These are phyloP conservation scores for Germaria angustata DNA, from an alignment of 2,888 invertebrate genomes.

Conservation along the genomic window DNA sequence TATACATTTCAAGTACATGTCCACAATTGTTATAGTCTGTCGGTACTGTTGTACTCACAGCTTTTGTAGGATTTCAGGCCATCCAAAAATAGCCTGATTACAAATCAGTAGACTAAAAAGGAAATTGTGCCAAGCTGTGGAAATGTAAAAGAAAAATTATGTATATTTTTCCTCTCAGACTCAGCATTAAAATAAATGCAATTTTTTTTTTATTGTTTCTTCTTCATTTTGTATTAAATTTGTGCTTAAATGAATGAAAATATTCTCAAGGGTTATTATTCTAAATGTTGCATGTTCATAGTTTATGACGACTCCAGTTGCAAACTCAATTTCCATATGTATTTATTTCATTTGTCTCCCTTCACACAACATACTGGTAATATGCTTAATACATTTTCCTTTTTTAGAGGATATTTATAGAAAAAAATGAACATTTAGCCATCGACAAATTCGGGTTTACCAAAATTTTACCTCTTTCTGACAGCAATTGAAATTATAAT, in stretches of 20 bases:
- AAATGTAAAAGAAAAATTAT: constrained; percentile 7
- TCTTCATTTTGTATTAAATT: constrained; percentile 18
- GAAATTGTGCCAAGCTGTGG: neutral
- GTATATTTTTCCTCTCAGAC: constrained; percentile 16
- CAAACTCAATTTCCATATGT: neutral
- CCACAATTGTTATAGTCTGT: neutral
- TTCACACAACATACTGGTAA: neutral
- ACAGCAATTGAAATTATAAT: constrained; percentile 19
- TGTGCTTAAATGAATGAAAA: constrained; percentile 51
- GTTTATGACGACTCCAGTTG: constrained; percentile 21
- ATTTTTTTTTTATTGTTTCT: neutral
- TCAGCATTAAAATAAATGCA: constrained; percentile 14
- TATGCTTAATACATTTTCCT: neutral
- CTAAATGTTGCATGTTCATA: constrained; percentile 29
- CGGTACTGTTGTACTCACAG: constrained; percentile 16
- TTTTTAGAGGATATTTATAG: neutral
- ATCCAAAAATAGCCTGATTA: constrained; percentile 42
- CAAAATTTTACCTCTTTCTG: constrained; percentile 1
- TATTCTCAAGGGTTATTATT: constrained; percentile 30
- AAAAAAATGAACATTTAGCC: neutral
- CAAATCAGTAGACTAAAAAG: constrained; percentile 40
- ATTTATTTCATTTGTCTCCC: neutral
- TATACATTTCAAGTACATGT: constrained; percentile 18
- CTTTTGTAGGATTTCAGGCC: neutral
- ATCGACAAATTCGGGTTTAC: neutral